These are phyloP conservation scores for Montifringilla adamsi DNA, from an alignment of 2,113 vertebrate genomes.

Conservation along the genomic window DNA sequence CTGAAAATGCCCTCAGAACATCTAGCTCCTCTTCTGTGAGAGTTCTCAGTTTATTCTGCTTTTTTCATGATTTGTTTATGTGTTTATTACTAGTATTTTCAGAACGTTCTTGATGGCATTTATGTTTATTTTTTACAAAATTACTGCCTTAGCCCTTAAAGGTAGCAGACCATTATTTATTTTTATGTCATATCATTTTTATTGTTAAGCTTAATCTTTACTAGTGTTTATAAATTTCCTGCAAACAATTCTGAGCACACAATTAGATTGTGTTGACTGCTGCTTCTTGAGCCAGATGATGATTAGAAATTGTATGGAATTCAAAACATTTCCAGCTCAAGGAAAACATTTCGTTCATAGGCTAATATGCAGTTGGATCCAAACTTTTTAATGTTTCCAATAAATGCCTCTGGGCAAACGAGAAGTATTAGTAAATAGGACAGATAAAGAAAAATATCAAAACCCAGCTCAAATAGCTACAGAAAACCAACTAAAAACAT, in stretches of 20 bases:
- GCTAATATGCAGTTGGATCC: background rate
- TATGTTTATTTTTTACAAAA: constrained; percentile 25
- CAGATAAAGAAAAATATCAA: constrained; percentile 51
- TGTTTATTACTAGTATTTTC: background rate
- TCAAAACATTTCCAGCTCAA: constrained; percentile 23
- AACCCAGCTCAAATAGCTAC: background rate
- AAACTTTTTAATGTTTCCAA: constrained; percentile 13
- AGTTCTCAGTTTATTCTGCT: background rate
- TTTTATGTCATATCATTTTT: constrained; percentile 18
- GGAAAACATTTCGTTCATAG: background rate
- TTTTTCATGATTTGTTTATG: background rate
- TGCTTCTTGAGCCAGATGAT: background rate
- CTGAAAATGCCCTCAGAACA: background rate
- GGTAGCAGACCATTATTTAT: constrained; percentile 4
- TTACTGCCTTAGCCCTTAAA: background rate
- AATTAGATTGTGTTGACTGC: constrained; percentile 16
- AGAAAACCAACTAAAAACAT: constrained; percentile 26
- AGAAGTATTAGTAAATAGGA: constrained; percentile 24
- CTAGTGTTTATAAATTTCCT: constrained; percentile 18
- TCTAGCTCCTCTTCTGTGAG: background rate
- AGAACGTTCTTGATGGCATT: background rate
- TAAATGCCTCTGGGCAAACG: constrained; percentile 6
- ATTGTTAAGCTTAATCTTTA: background rate
- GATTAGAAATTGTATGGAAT: constrained; percentile 12
- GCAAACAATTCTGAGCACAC: background rate